Evolutionary conservation across 2,113 vertebrate genomes (phyloP), one percentile per base, ranked within the genome.

Genomic region (Aldabrachelys gigantea): DNA sequence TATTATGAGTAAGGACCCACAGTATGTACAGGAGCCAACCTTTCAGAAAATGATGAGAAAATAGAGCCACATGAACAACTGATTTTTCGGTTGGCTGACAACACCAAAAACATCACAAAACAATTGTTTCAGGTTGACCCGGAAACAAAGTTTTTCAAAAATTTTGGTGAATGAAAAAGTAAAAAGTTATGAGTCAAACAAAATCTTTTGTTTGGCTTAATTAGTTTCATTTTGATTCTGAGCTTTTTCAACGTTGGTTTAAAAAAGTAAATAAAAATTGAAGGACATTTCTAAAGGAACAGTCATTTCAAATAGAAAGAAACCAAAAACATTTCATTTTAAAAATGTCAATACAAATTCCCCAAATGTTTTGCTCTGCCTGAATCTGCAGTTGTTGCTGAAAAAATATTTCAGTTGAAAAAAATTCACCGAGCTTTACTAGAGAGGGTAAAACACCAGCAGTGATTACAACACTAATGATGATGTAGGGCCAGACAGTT

Each of bases 1-100:
- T 84, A 6, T 2, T 62, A 1, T 7, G 4, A 24, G 3, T 41
- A 72, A 72, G n/a, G 6, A 52, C 69, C 53, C 47, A 56, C 5
- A 56, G 35, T 2, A 49, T 1, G 1, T 1, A 54, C 50, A 92
- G 50, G 75, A 80, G 27, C 35, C 49, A 52, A 7, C 8, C 4
- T 82, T 89, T 72, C 35, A 80, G 11, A 24, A 35, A 13, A 38
- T 0, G 0, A 6, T 65, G 50, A 31, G 4, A 44, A 41, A 89
- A 22, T 4, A 21, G 17, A 72, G n/a, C 65, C 21, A 8, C 38
- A 4, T 22, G 19, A 72, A 72, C 10, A 22, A 38, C 5, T 38
- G 65, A 38, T 72, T 35, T 72, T 38, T 72, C 4, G 9, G n/a
- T 38, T 38, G 8, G 19, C n/a, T 72, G 35, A 22, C 65, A 72